phyloP scores from a whole-genome alignment of 2,113 vertebrate species.

The Triplophysa rosa region DNA sequence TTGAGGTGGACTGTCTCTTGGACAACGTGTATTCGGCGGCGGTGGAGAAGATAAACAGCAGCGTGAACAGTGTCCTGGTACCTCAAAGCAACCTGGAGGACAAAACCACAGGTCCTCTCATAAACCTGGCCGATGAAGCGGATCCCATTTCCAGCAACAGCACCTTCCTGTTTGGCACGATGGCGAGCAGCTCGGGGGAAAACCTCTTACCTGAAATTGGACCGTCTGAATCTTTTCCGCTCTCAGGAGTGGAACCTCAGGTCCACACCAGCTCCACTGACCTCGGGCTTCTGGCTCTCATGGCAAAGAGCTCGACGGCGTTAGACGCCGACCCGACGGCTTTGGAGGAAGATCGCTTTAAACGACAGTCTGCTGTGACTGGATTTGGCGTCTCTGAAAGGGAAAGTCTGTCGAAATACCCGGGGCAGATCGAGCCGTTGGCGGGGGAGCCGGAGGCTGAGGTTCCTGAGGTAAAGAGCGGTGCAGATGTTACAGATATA shows the following conservation, averaged over 20 bases:
- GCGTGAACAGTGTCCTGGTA: conserved; percentile 51
- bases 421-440: conserved; percentile 74
- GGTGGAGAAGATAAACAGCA: conserved; percentile 92
- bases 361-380: conserved; percentile 80
- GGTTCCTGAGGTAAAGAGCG: conserved; percentile 82
- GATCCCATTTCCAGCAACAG: conserved; percentile 88
- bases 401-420: conserved; percentile 71
- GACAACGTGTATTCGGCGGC: conserved; percentile 94
- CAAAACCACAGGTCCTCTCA: conserved; percentile 90
- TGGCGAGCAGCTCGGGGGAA: conserved; percentile 76
- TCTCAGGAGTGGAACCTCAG: conserved; percentile 78
- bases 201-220: conserved; percentile 84
- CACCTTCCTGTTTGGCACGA: conserved; percentile 89
- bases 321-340: conserved; percentile 76
- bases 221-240: conserved; percentile 77
- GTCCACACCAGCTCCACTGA: conserved; percentile 80
- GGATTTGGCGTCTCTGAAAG: conserved; percentile 73
- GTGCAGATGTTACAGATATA: conserved; percentile 87
- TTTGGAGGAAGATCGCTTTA: conserved; percentile 83
- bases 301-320: conserved; percentile 77
- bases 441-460: conserved; percentile 72
- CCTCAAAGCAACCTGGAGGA: conserved; percentile 75
- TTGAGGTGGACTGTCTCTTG: conserved; percentile 92
- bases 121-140: conserved; percentile 94
- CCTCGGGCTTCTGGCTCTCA: conserved; percentile 83